These are phyloP conservation scores for Poeciliopsis presidionis DNA, from an alignment of 2,797 vertebrate species.

Conservation along the genomic window DNA sequence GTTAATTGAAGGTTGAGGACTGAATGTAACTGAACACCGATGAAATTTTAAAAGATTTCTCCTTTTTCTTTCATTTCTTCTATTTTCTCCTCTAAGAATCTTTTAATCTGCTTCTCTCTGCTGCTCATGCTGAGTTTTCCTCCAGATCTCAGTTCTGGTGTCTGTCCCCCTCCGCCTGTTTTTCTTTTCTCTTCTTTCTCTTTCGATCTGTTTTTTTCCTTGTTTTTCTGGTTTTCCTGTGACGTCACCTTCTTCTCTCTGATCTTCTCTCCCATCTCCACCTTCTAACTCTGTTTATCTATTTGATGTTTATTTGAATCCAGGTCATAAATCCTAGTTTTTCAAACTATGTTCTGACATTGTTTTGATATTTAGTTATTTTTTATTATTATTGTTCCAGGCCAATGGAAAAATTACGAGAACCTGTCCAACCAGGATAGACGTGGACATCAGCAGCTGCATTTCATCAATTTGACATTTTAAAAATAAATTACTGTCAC, in stretches of 20 bases:
- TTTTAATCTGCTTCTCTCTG: conserved; percentile 40
- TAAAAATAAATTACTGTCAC: too few species aligned
- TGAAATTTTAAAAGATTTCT: background rate
- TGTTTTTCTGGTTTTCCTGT: conserved; percentile 63
- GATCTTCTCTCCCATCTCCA: background rate
- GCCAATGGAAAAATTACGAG: background rate
- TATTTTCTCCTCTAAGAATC: conserved; percentile 20
- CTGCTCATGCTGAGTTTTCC: conserved; percentile 62
- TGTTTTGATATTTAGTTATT: background rate
- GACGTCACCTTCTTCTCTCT: conserved; percentile 16
- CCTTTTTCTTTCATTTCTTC: background rate
- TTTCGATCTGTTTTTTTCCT: conserved; percentile 72
- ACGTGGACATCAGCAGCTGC: background rate
- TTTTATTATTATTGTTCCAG: background rate
- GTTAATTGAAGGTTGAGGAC: background rate
- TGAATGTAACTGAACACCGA: background rate
- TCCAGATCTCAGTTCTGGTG: conserved; percentile 52
- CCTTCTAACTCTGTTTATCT: background rate
- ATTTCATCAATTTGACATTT: too few species aligned
- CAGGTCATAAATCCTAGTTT: background rate
- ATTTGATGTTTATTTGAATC: background rate
- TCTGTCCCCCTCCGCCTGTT: conserved; percentile 61
- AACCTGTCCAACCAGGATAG: background rate
- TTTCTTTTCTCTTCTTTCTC: conserved; percentile 52
- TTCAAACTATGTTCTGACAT: background rate